phyloP scores from a whole-genome alignment of 1,140 invertebrate species.

The Mactra quadrangularis region DNA sequence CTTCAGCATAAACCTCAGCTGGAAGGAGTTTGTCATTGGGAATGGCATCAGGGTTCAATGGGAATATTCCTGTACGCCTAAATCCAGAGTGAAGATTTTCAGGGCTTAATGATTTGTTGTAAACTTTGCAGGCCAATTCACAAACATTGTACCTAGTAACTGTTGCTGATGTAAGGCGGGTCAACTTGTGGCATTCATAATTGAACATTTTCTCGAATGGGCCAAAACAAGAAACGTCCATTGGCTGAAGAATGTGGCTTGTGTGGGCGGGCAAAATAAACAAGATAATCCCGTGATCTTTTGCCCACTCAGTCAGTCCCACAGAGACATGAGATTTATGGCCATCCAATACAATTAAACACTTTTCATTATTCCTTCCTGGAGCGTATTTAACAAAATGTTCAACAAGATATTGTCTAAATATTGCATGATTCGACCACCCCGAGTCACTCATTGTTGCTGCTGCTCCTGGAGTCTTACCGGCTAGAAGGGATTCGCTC shows the following conservation, averaged over 20 bases:
- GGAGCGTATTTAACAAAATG: constrained; percentile 37
- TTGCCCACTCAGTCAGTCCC: constrained; percentile 4
- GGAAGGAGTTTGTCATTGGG: no score
- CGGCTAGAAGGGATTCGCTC: constrained; percentile 67
- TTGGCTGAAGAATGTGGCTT: constrained; percentile 27
- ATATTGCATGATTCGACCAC: constrained; percentile 43
- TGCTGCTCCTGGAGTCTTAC: neutral
- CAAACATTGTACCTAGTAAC: constrained; percentile 1
- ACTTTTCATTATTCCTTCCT: constrained; percentile 4
- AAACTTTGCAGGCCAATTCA: neutral
- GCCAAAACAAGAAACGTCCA: constrained; percentile 31
- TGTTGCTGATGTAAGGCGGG: neutral
- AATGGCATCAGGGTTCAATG: constrained; percentile 6
- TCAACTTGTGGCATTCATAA: constrained; percentile 31
- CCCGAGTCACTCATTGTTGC: constrained; percentile 26
- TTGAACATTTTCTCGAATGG: constrained; percentile 26
- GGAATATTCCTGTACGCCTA: no score
- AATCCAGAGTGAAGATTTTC: constrained; percentile 8
- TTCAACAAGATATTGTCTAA: constrained; percentile 15
- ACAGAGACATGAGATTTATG: constrained; percentile 33
- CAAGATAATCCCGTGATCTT: constrained; percentile 36
- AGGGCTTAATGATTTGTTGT: neutral
- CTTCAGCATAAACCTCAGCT: neutral
- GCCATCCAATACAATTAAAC: no score
- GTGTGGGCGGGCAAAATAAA: constrained; percentile 42